Percentiles rank a stretch among this genome's conserved stretches.
These are phyloP conservation scores for Bugula neritina DNA, from an alignment of 2,888 invertebrate genomes.

Conservation along the genomic window DNA sequence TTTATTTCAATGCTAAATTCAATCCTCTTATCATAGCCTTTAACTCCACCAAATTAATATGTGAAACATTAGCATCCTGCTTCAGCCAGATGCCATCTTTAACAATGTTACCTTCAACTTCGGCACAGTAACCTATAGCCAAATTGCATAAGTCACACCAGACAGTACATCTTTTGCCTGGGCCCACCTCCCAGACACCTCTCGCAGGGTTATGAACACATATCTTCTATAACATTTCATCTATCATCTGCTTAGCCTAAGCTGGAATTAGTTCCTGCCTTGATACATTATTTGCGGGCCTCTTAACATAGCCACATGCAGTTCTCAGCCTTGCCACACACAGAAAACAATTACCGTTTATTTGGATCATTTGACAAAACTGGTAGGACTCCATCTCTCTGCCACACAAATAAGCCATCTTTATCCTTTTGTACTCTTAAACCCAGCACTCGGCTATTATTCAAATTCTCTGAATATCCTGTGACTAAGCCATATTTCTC, in stretches of 20 bases:
- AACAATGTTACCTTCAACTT: background rate
- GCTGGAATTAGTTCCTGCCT: background rate
- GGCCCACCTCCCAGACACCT: background rate
- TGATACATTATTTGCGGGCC: background rate
- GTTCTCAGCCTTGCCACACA: background rate
- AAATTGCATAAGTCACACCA: background rate
- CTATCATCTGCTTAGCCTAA: background rate
- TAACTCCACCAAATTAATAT: background rate
- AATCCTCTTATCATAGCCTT: background rate
- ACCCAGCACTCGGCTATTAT: background rate
- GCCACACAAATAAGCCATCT: background rate
- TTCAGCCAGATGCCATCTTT: background rate
- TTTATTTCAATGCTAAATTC: background rate
- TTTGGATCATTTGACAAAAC: background rate
- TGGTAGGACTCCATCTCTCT: background rate
- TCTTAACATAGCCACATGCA: slow-evolving; percentile 10
- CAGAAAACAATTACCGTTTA: background rate
- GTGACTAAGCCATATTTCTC: background rate
- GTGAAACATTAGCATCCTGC: background rate
- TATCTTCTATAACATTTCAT: background rate
- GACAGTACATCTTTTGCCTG: background rate
- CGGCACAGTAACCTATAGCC: background rate
- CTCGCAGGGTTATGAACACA: background rate
- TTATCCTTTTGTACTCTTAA: background rate
- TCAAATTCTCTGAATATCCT: background rate